Base-by-base conservation (phyloP, 1,140 invertebrate genomes). In the Phenacoccus solenopsis region DNA sequence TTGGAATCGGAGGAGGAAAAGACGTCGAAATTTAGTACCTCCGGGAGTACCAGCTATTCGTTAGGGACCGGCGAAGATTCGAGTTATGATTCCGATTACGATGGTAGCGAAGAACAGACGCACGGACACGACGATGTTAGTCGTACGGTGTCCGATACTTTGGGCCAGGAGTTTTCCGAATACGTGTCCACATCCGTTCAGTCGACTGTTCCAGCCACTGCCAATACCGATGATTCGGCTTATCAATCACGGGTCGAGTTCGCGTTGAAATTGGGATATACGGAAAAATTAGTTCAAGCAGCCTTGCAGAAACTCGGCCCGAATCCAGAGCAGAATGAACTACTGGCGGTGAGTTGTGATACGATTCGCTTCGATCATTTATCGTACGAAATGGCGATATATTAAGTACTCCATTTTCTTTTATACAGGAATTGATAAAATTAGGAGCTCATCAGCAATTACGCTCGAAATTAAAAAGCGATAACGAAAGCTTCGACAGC, bases 241-340 rank as follows among this genome's bases (percentile, higher is more conserved):
- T 83, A 83, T 71, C 80, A 78, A 25, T 79, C 79, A 68, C 79
- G 81, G 72, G 83, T 93, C 4, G 89, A 93, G 77, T 93, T 93
- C 75, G 91, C 88, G 0, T 79, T 93, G 28, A 96, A 95, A 79
- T 80, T 97, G 56, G 95, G 95, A 12, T 98, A 96, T 79, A 90
- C 90, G 0, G 93, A 98, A 74, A 80, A 83, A 28, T 83, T 94
- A 69, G 90, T 96, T 0, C 88, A 91, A 73, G 86, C 87, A 0
- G 94, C 91, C 0, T 77, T 97, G 13, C 84, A 86, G 67, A 91
- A 92, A 75, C 78, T 97, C 0, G 93, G 93, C 0, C 84, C 87
- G 0, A 84, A 89, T 74, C 91, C 92, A 0, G 86, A 86, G 4
- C 88, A 93, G 72, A 94, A 97, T 76, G 91, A 95, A 76, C 81